Percentiles rank a stretch among this genome's conserved stretches.
These are phyloP conservation scores for Semnopithecus entellus DNA, from an alignment of 2,113 vertebrate species.

Conservation along the genomic window DNA sequence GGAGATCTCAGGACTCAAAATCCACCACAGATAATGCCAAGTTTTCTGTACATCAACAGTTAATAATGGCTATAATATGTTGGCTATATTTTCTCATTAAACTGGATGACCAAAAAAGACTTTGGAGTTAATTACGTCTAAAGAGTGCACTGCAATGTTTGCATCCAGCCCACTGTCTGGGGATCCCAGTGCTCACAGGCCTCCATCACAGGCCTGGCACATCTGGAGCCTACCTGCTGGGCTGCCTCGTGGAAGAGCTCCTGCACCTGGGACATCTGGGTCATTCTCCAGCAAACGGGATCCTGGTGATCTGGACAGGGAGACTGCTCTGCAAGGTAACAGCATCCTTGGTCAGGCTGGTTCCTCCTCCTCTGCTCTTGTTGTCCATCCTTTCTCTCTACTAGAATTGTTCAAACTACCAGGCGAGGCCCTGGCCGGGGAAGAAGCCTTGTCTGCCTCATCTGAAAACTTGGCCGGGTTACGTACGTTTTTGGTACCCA, in stretches of 20 bases:
- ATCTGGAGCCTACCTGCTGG: constrained; percentile 88
- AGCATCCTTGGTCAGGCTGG: background rate
- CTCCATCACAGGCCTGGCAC: background rate
- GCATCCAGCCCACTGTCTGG: background rate
- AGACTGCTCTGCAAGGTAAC: constrained; percentile 31
- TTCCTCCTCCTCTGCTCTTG: background rate
- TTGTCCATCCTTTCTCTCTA: background rate
- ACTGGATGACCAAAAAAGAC: background rate
- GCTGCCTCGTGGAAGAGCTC: constrained; percentile 97
- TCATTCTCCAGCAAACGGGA: background rate
- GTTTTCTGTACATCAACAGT: background rate
- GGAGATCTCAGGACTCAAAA: background rate
- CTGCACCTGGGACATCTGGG: constrained; percentile 78
- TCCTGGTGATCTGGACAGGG: background rate
- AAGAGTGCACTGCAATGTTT: background rate
- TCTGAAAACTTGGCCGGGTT: background rate
- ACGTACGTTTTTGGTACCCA: background rate
- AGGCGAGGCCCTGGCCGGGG: background rate
- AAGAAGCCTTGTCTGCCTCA: background rate
- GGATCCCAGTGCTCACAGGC: background rate
- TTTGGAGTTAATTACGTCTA: background rate
- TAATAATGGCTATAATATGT: background rate
- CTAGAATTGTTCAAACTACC: background rate
- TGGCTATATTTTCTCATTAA: background rate
- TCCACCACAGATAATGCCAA: background rate